Conservation (phyloP, 2,888 invertebrate genomes). For the Hypercompe scribonia region DNA sequence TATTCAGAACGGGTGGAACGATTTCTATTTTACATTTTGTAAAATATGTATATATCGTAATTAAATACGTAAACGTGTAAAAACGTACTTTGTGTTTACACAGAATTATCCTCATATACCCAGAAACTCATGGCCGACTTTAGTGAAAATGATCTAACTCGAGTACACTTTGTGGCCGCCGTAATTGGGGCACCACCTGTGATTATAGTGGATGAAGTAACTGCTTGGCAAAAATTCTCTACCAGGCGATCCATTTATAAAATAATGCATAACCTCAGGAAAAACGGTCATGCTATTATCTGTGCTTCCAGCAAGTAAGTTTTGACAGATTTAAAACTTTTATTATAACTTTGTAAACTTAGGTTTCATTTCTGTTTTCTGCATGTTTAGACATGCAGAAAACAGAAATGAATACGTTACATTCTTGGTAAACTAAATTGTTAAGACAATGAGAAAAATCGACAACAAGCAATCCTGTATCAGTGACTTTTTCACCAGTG, state of each 20-base stretch:
- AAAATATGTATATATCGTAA: neutral
- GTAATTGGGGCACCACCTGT: constrained; percentile 73
- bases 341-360: neutral
- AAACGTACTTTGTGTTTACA: neutral
- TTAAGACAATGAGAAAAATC: too few relatives aligned
- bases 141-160: constrained; percentile 37
- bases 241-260: constrained; percentile 71
- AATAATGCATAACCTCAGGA: constrained; percentile 67
- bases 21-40: neutral
- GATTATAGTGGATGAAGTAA: constrained; percentile 74
- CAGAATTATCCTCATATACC: constrained; percentile 53
- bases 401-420: too few relatives aligned
- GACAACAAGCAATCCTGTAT: too few relatives aligned
- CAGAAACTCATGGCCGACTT: constrained; percentile 47
- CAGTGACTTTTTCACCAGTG: too few relatives aligned
- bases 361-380: too few relatives aligned
- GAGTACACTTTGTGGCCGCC: constrained; percentile 71
- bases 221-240: constrained; percentile 69
- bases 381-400: too few relatives aligned
- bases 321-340: neutral
- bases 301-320: constrained; percentile 68
- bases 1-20: neutral
- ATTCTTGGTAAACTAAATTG: too few relatives aligned
- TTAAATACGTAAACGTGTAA: too few relatives aligned
- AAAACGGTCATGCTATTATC: constrained; percentile 70